Evolutionary conservation across 2,797 vertebrate species (phyloP).

Genomic region (Sarcophilus harrisii): DNA sequence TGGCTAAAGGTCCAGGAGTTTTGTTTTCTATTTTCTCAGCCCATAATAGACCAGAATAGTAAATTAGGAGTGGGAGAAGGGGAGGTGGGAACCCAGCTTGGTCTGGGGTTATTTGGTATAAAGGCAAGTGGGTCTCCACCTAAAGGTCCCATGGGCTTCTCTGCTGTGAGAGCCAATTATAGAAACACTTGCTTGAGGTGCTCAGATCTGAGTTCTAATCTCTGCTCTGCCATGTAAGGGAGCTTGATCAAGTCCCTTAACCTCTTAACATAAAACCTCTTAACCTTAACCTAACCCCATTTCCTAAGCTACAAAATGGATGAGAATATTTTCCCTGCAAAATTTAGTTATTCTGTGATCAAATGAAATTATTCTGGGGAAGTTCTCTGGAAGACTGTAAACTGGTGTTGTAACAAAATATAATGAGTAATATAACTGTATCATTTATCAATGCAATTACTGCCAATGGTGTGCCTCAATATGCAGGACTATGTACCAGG

Average conservation of each 20-base stretch:
- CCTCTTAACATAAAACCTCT: too few relatives aligned
- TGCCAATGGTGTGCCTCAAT: not conserved
- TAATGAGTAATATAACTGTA: not conserved
- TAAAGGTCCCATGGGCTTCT: not conserved
- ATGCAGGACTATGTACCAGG: not conserved
- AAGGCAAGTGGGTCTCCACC: not conserved
- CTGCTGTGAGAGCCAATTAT: not conserved
- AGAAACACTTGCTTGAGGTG: not conserved
- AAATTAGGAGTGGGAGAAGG: not conserved
- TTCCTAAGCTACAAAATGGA: slow-evolving; percentile 2
- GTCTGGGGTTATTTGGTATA: not conserved
- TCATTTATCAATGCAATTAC: not conserved
- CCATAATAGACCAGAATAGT: not conserved
- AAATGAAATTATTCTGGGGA: not conserved
- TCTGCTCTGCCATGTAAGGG: not conserved
- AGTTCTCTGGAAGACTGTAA: not conserved
- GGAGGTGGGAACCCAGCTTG: not conserved
- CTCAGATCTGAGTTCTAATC: not conserved
- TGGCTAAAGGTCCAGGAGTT: not conserved
- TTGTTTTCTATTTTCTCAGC: not conserved
- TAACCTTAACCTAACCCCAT: too few relatives aligned
- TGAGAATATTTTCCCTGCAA: not conserved
- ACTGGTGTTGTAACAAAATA: not conserved
- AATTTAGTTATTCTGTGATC: not conserved
- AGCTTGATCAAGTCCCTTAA: not conserved